phyloP scores from a whole-genome alignment of 2,797 vertebrate genomes.

The Urophycis tenuis region DNA sequence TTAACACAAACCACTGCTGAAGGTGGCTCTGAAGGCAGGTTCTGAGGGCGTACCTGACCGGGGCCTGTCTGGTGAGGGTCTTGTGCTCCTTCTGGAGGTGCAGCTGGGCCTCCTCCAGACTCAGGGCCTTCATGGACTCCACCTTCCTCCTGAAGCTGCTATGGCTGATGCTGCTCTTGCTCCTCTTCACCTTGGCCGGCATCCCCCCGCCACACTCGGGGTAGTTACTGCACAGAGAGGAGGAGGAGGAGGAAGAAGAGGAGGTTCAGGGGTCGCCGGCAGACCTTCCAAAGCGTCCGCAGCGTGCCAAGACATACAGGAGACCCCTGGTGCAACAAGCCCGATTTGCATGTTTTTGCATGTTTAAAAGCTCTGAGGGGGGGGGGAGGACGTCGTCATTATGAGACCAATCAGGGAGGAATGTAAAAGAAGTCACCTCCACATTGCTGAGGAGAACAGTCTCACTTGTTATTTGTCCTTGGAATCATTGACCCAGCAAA shows the following conservation, averaged over 20 bases:
- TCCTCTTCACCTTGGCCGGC: constrained; percentile 62
- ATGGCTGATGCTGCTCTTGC: constrained; percentile 55
- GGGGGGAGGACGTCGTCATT: background rate
- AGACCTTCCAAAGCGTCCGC: background rate
- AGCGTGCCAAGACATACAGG: too few species aligned
- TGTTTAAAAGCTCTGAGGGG: too few species aligned
- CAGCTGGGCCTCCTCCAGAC: constrained; percentile 69
- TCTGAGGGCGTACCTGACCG: constrained; percentile 57
- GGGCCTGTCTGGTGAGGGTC: constrained; percentile 63
- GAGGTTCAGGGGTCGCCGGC: background rate
- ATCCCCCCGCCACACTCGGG: constrained; percentile 47
- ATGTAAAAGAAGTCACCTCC: background rate
- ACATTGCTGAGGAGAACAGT: background rate
- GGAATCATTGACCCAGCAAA: background rate
- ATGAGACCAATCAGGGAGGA: background rate
- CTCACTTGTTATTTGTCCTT: background rate
- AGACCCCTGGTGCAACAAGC: too few species aligned
- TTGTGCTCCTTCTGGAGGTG: constrained; percentile 50
- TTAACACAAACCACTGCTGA: background rate
- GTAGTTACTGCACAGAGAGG: constrained; percentile 51
- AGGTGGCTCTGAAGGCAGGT: background rate
- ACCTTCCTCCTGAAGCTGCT: constrained; percentile 48
- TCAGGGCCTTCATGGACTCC: constrained; percentile 67
- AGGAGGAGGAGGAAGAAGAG: background rate
- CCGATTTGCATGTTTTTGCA: too few species aligned